phyloP scores from a whole-genome alignment of 2,797 vertebrate species.

The Catharus ustulatus region DNA sequence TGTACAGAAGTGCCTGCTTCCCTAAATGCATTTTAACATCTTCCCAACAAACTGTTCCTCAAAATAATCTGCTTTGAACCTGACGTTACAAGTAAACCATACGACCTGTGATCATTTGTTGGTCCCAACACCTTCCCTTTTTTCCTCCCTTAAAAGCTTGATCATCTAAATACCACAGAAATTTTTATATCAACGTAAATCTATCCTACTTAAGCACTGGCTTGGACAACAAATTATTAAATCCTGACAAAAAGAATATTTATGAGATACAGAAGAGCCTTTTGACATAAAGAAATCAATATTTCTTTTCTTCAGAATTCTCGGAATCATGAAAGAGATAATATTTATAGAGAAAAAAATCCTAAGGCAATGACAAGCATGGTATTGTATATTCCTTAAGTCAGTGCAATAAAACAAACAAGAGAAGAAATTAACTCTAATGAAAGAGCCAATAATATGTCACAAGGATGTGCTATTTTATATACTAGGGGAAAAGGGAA shows the following conservation, averaged over 20 bases:
- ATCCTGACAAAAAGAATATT: slow-evolving; percentile 72
- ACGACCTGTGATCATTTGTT: slow-evolving; percentile 4
- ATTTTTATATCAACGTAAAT: slow-evolving; percentile 70
- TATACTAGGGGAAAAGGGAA: background rate
- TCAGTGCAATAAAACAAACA: slow-evolving; percentile 50
- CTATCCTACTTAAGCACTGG: slow-evolving; percentile 58
- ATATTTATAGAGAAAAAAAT: slow-evolving; percentile 33
- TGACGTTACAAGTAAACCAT: background rate
- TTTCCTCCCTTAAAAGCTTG: slow-evolving; percentile 48
- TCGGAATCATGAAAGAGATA: slow-evolving; percentile 65
- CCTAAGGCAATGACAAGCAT: background rate
- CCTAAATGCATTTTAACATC: background rate
- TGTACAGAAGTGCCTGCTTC: background rate
- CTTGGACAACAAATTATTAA: slow-evolving; percentile 66
- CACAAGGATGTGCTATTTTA: background rate
- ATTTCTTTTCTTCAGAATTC: slow-evolving; percentile 44
- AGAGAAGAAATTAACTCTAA: slow-evolving; percentile 49
- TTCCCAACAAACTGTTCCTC: background rate
- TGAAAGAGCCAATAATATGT: slow-evolving; percentile 2
- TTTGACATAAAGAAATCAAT: slow-evolving; percentile 71
- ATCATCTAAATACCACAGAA: slow-evolving; percentile 51
- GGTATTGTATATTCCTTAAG: background rate
- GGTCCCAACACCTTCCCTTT: slow-evolving; percentile 12
- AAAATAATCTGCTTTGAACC: background rate
- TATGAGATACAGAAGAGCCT: slow-evolving; percentile 64